phyloP scores from a whole-genome alignment of 1,140 invertebrate species.

The Ceratina japonica region DNA sequence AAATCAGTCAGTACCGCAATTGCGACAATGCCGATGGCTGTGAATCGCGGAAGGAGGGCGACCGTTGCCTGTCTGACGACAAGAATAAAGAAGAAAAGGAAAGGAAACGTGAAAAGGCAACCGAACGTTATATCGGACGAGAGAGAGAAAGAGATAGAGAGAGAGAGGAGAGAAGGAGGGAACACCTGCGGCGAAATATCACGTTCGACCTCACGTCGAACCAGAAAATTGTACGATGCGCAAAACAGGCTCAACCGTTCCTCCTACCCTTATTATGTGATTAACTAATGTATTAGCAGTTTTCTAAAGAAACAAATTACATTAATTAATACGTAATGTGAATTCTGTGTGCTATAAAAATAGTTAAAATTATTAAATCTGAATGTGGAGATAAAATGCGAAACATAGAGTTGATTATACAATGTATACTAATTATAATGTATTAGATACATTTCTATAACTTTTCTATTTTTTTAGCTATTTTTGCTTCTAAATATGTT shows the following conservation, averaged over 20 bases:
- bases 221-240: slow-evolving; percentile 56
- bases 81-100: slow-evolving; percentile 7
- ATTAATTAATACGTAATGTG: too few relatives aligned
- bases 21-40: slow-evolving; percentile 43
- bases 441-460: too few relatives aligned
- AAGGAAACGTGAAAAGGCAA: slow-evolving; percentile 21
- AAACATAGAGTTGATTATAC: too few relatives aligned
- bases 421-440: too few relatives aligned
- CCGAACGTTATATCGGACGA: slow-evolving; percentile 28
- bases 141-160: background rate
- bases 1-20: slow-evolving; percentile 55
- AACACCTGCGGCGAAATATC: slow-evolving; percentile 54
- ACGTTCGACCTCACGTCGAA: slow-evolving; percentile 58
- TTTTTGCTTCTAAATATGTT: slow-evolving; percentile 30
- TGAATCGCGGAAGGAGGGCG: slow-evolving; percentile 20
- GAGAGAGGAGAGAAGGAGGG: slow-evolving; percentile 1
- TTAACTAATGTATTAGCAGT: too few relatives aligned
- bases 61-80: slow-evolving; percentile 13
- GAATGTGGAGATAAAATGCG: too few relatives aligned
- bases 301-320: too few relatives aligned
- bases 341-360: too few relatives aligned
- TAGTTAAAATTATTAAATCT: too few relatives aligned
- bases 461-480: background rate
- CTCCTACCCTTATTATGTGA: too few relatives aligned
- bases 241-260: slow-evolving; percentile 59